Base-by-base conservation (phyloP, 2,797 vertebrate genomes). In the Poeciliopsis presidionis region DNA sequence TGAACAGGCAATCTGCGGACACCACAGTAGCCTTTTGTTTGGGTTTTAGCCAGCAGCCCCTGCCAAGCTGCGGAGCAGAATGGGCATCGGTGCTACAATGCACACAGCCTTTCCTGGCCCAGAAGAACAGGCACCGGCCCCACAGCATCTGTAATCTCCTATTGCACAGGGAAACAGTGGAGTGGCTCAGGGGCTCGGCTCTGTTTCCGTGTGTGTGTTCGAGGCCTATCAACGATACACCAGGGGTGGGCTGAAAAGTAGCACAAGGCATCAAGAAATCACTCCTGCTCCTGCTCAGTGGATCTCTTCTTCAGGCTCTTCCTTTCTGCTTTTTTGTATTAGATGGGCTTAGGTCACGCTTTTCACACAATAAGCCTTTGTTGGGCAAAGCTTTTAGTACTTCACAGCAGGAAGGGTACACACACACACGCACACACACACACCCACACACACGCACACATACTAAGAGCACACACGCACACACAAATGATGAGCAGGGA, bases 131-230 rank as follows among this genome's bases (percentile, higher is more conserved):
- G 93, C 94, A 93, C 41, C 86, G 82, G 88, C 89, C 91, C 90
- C 90, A 88, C 85, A 94, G 94, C 95, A 94, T 94, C 94, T 96
- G 94, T 95, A 95, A 95, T 96, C 95, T 95, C 90, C 91, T 92
- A 91, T 91, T 91, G 92, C 92, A 92, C 94, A 95, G 95, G 91
- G 93, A 94, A 93, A 90, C 91, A 87, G 90, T 93, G 90, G 90
- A 95, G 92, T 91, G 93, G 92, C 90, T 92, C 78, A 85, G 86
- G 83, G 91, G 93, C 93, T 95, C 90, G 87, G 91, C 90, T 90
- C 90, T 89, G 83, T 89, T 87, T 81, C 85, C 74, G 72, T 73
- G 81, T 78, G 55, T 79, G 81, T 74, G 82, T 82, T 65, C 25
- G 71, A 83, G 84, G 76, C 78, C 85, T 79, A 77, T 90, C 82